Evolutionary conservation across 2,888 invertebrate species (phyloP), one percentile per base, ranked within the genome.

Genomic region (Epinotia brunnichana): DNA sequence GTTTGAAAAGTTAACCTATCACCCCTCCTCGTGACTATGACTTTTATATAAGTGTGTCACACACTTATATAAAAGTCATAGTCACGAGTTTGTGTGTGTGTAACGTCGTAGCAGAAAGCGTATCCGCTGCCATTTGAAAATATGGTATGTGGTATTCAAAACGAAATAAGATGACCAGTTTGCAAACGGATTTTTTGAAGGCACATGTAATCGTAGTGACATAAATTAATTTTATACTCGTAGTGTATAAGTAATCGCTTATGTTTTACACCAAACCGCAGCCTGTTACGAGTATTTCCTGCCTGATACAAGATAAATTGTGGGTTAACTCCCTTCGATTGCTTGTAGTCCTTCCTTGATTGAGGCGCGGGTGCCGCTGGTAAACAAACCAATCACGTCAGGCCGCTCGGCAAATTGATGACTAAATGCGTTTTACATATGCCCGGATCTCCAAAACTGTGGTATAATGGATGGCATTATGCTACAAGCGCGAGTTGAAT

Each of bases 291-390:
- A 57, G 61, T 72, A 61, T 62, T 72, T 72, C 72, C 67, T 72
- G 71, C 35, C 60, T 35, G 67, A 68, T 72, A 72, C 72, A 68
- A 72, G 72, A 72, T 72, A 68, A 68, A 72, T 68, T 68, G 72
- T 72, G 67, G 67, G 67, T 72, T 72, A 72, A 68, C 72, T 72
- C 72, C 56, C 44, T 53, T 21, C 72, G 72, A 72, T 72, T 72
- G 72, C 67, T 72, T 72, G 56, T 68, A 68, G 72, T 39, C 56
- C 67, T 53, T 59, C 61, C 67, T 72, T 72, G 72, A 72, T 72
- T 72, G 72, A 51, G 56, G 54, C 44, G n/a, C n/a, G 41, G 54
- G 54, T 56, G 44, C 62, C 48, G 48, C n/a, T n/a, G 48, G 48
- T 48, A 67, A 68, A 72, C 67, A 67, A 67, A 66, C 67, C 72